phyloP scores from a whole-genome alignment of 35 echinoderm and acorn worm species.

The Acanthaster planci region DNA sequence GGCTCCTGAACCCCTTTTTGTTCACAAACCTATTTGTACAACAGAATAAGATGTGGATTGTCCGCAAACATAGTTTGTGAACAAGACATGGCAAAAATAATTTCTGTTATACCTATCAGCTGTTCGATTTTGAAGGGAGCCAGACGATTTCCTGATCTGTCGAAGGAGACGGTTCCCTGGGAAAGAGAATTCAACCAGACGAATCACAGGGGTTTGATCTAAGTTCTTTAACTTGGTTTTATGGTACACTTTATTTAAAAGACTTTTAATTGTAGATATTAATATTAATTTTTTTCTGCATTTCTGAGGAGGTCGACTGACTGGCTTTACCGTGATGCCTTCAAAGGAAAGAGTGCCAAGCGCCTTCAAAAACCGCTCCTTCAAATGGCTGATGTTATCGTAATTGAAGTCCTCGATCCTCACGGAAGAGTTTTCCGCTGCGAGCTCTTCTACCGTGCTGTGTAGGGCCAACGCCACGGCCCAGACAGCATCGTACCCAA shows the following conservation, averaged over 20 bases:
- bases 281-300: no score
- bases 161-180: not conserved
- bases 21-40: no score
- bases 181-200: not conserved
- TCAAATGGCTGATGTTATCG: conserved; percentile 36
- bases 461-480: conserved; percentile 48
- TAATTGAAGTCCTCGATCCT: conserved; percentile 48
- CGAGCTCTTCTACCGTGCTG: not conserved
- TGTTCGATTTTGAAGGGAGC: conserved; percentile 21
- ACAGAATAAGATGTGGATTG: no score
- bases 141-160: not conserved
- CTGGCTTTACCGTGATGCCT: conserved; percentile 60
- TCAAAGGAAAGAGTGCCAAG: conserved; percentile 26
- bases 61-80: no score
- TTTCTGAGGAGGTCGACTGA: no score
- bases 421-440: not conserved
- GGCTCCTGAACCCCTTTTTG: no score
- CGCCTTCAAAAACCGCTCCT: conserved; percentile 25
- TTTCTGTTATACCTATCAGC: not conserved
- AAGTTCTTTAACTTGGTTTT: no score
- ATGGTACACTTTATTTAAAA: no score
- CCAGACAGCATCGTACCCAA: conserved; percentile 53
- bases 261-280: no score
- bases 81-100: no score
- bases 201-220: no score